These are phyloP conservation scores for Eublepharis macularius DNA, from an alignment of 2,113 vertebrate genomes.

Conservation along the genomic window DNA sequence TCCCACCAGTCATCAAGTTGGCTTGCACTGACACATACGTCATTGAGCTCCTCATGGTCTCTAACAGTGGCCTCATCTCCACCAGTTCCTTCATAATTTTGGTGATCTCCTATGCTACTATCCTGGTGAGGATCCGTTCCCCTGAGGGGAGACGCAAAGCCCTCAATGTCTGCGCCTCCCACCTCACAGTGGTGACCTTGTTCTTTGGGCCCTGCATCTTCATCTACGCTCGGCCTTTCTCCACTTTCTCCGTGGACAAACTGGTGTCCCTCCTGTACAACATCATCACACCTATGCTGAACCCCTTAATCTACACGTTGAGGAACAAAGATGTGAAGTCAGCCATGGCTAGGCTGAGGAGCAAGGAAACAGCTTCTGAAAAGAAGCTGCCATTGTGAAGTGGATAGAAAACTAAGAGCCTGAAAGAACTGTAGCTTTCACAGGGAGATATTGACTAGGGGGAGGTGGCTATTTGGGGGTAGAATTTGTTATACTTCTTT, in stretches of 20 bases:
- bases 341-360: conserved; percentile 25
- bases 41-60: conserved; percentile 17
- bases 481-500: too few species aligned
- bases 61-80: not conserved
- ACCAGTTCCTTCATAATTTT: not conserved
- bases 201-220: conserved; percentile 54
- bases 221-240: conserved; percentile 49
- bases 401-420: too few species aligned
- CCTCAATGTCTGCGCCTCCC: conserved; percentile 46
- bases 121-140: too few species aligned
- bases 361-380: too few species aligned
- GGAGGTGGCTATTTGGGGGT: too few species aligned
- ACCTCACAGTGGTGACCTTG: conserved; percentile 52
- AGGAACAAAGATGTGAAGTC: conserved; percentile 47
- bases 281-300: conserved; percentile 51
- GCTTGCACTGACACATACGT: conserved; percentile 6
- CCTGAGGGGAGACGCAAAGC: conserved; percentile 30
- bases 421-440: too few species aligned
- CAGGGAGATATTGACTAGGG: too few species aligned
- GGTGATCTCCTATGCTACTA: not conserved
- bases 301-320: conserved; percentile 53
- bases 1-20: conserved; percentile 30
- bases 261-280: conserved; percentile 42
- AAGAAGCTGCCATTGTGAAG: too few species aligned
- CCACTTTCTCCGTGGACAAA: conserved; percentile 32